Conservation (phyloP, 2,113 vertebrate genomes). For the Nannospalax galili region DNA sequence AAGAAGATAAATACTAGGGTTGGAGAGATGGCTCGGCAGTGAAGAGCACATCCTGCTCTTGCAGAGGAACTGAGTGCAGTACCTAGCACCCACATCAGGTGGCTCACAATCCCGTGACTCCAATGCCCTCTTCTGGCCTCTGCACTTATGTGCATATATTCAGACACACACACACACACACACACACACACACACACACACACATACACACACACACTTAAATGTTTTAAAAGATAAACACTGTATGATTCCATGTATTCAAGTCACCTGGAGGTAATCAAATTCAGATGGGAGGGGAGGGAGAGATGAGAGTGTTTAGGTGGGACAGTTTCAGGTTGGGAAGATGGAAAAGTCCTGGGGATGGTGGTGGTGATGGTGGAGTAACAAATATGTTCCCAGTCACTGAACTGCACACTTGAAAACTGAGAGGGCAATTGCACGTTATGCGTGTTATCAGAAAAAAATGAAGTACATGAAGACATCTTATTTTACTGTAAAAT, state of each 20-base stretch:
- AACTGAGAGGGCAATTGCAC: not conserved
- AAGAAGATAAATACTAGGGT: not conserved
- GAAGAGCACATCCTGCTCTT: not conserved
- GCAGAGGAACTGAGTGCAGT: not conserved
- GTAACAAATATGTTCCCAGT: not conserved
- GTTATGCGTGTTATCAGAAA: not conserved
- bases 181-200: too few relatives aligned
- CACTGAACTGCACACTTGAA: not conserved
- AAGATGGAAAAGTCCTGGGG: not conserved
- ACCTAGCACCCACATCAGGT: not conserved
- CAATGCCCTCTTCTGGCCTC: not conserved
- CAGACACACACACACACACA: not conserved
- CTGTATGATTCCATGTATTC: not conserved
- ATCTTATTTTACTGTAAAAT: not conserved
- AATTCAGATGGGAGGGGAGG: not conserved
- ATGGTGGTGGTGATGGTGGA: too few relatives aligned
- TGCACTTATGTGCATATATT: not conserved
- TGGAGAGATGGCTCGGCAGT: not conserved
- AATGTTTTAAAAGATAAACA: not conserved
- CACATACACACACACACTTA: not conserved
- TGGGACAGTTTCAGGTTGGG: not conserved
- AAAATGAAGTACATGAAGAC: not conserved
- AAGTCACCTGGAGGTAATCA: not conserved
- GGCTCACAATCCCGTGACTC: not conserved
- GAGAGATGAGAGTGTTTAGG: not conserved